Conservation (phyloP, 1,140 invertebrate genomes). For the Hermetia illucens region DNA sequence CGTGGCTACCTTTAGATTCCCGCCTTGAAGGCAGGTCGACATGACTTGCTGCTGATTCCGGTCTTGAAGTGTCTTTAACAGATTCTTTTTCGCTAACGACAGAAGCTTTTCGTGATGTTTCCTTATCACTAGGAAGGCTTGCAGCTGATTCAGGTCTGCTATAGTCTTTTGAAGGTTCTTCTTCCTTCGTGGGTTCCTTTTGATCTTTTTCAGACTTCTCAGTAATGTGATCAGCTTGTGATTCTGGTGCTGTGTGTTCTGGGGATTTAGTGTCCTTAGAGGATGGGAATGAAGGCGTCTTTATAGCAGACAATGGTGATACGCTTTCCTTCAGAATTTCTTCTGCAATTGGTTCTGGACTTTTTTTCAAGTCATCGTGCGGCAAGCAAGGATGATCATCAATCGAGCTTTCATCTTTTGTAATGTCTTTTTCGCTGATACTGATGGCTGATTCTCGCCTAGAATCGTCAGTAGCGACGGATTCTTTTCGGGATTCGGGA, state of each 20-base stretch:
- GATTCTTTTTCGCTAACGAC: constrained; percentile 1
- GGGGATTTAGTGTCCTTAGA: too few relatives aligned
- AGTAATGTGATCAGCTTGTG: constrained; percentile 3
- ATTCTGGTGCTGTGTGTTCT: constrained; percentile 7
- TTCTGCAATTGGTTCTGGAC: too few relatives aligned
- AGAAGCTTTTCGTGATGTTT: constrained; percentile 9
- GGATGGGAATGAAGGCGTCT: too few relatives aligned
- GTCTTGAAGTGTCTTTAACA: too few relatives aligned
- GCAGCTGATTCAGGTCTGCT: constrained; percentile 12
- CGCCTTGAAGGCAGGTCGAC: neutral
- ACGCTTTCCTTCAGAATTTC: too few relatives aligned
- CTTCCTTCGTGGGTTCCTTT: too few relatives aligned
- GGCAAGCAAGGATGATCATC: constrained; percentile 1
- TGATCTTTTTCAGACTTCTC: too few relatives aligned
- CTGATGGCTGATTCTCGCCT: constrained; percentile 10
- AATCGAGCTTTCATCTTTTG: constrained; percentile 9
- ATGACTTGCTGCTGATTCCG: neutral
- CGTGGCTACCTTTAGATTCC: too few relatives aligned
- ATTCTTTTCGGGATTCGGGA: constrained; percentile 6
- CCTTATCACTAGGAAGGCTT: constrained; percentile 7
- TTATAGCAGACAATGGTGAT: too few relatives aligned
- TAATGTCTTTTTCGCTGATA: constrained; percentile 10
- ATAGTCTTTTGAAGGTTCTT: constrained; percentile 6
- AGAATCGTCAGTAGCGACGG: constrained; percentile 2
- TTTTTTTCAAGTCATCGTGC: too few relatives aligned